phyloP scores from a whole-genome alignment of 2,888 invertebrate genomes.

The Lampropteryx suffumata region DNA sequence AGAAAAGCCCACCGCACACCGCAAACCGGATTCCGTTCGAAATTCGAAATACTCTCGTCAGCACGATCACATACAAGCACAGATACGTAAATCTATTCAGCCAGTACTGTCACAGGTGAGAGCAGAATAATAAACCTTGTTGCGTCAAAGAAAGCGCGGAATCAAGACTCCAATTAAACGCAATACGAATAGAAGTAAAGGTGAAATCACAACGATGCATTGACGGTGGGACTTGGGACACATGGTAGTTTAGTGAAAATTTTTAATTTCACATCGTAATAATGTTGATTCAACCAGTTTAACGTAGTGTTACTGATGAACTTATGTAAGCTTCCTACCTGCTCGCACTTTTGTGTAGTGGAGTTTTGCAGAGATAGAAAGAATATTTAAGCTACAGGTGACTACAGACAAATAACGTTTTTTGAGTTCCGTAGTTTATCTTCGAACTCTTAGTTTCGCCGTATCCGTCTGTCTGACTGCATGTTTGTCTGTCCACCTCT shows the following conservation, averaged over 20 bases:
- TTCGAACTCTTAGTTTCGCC: no score
- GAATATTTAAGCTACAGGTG: no score
- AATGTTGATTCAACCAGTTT: background rate
- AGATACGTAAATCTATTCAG: constrained; percentile 32
- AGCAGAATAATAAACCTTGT: constrained; percentile 56
- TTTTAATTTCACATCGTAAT: constrained; percentile 15
- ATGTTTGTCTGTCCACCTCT: no score
- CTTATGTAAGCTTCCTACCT: no score
- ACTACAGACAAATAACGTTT: no score
- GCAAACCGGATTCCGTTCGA: constrained; percentile 29
- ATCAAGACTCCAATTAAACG: constrained; percentile 62
- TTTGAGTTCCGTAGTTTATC: no score
- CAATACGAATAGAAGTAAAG: constrained; percentile 55
- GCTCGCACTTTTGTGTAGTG: no score
- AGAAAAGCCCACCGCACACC: no score
- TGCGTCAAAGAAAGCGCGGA: constrained; percentile 73
- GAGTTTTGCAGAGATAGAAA: no score
- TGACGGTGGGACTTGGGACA: constrained; percentile 17
- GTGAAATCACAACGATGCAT: constrained; percentile 50
- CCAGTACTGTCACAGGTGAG: constrained; percentile 56
- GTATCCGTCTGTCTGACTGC: no score
- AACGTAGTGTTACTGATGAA: no score
- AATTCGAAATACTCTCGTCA: constrained; percentile 25
- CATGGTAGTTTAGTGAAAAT: constrained; percentile 8
- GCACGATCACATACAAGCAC: constrained; percentile 4